These are phyloP conservation scores for Nothobranchius kuhntae DNA, from an alignment of 2,113 vertebrate genomes.

Conservation along the genomic window DNA sequence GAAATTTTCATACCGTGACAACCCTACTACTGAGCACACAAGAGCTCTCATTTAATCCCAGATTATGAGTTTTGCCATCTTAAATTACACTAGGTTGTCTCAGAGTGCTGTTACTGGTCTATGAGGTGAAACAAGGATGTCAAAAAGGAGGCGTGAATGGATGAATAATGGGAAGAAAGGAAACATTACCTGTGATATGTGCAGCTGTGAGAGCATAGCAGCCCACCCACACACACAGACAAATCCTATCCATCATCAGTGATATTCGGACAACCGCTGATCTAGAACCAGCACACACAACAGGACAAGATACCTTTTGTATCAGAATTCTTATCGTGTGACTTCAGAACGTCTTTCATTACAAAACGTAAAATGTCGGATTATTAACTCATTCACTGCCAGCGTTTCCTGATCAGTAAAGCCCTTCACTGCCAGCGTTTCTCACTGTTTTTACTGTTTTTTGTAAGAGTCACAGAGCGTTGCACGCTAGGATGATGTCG, in stretches of 20 bases:
- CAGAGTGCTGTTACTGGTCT: neutral
- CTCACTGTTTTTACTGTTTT: too few species aligned
- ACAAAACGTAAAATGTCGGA: constrained; percentile 5
- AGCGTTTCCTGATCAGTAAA: too few species aligned
- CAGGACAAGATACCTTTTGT: neutral
- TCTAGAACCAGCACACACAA: constrained; percentile 16
- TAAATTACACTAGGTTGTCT: constrained; percentile 22
- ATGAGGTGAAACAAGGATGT: constrained; percentile 23
- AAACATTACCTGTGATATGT: constrained; percentile 48
- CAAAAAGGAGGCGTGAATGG: constrained; percentile 44
- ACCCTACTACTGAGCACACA: too few species aligned
- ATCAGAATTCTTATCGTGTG: neutral
- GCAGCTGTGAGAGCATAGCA: neutral
- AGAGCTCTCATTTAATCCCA: neutral
- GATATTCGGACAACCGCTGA: neutral
- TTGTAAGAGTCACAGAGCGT: too few species aligned
- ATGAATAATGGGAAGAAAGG: constrained; percentile 22
- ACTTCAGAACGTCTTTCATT: neutral
- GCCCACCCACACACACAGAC: constrained; percentile 1
- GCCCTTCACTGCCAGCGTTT: too few species aligned
- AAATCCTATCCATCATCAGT: neutral
- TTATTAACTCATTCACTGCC: neutral
- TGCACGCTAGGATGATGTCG: too few species aligned
- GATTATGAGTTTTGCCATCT: neutral
- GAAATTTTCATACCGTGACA: too few species aligned